These are phyloP conservation scores for Varecia variegata DNA, from an alignment of 2,797 vertebrate genomes.

Conservation along the genomic window DNA sequence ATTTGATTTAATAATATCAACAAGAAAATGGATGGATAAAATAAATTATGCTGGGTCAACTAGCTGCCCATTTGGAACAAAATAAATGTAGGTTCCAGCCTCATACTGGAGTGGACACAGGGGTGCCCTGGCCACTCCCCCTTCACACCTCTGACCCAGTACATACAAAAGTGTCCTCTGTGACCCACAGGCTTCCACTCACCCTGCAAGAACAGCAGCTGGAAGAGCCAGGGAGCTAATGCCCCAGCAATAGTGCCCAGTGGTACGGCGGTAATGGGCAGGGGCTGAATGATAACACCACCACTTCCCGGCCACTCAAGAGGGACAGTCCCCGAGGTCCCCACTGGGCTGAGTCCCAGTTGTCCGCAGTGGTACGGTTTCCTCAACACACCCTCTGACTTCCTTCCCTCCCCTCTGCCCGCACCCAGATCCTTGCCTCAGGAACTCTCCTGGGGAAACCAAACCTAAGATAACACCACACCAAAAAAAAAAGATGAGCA, in stretches of 20 bases:
- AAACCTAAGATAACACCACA: background rate
- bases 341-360: background rate
- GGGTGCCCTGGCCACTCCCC: too few species aligned
- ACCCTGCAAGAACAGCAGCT: background rate
- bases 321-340: background rate
- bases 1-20: background rate
- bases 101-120: background rate
- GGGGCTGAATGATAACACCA: background rate
- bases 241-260: background rate
- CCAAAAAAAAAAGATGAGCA: too few species aligned
- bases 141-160: accelerated
- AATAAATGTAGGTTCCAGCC: background rate
- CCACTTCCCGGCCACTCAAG: background rate
- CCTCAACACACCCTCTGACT: too few species aligned
- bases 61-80: background rate
- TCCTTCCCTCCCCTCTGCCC: background rate
- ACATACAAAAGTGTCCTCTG: background rate
- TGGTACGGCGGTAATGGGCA: background rate
- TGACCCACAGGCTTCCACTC: background rate
- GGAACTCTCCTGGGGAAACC: background rate
- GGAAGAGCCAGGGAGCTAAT: background rate
- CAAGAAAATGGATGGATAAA: background rate
- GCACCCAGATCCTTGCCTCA: background rate
- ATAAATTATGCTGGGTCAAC: background rate
- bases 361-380: background rate